Conservation (phyloP, 2,113 vertebrate species). For the Catagonus wagneri region DNA sequence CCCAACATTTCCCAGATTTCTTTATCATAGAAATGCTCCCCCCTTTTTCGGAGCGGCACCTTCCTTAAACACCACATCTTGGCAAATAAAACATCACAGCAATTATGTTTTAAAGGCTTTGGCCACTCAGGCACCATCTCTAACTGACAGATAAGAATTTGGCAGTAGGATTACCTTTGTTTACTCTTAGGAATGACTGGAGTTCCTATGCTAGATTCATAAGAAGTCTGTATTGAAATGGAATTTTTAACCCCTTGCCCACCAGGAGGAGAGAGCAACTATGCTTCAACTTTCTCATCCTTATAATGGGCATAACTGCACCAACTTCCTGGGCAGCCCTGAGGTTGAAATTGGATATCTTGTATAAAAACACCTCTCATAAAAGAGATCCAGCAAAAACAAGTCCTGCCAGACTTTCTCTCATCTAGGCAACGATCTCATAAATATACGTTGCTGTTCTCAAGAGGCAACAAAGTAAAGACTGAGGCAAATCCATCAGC, state of each 20-base stretch:
- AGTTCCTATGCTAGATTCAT: neutral
- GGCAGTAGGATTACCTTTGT: neutral
- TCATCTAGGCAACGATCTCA: neutral
- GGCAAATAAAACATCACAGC: neutral
- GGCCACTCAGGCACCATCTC: neutral
- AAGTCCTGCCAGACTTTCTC: neutral
- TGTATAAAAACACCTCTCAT: neutral
- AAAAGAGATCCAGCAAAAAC: neutral
- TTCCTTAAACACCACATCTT: neutral
- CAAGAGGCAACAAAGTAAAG: neutral
- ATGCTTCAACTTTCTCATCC: neutral
- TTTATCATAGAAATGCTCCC: neutral
- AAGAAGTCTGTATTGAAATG: neutral
- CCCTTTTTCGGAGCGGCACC: neutral
- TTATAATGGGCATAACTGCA: neutral
- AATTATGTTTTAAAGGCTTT: neutral
- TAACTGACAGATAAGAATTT: neutral
- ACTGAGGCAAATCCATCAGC: neutral
- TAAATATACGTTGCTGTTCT: neutral
- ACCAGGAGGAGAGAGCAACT: neutral
- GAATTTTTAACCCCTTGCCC: neutral
- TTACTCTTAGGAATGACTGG: neutral
- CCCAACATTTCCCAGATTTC: neutral
- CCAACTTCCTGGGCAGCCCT: no score
- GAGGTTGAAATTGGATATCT: neutral